Percentiles rank a stretch among this genome's conserved stretches.
Conservation (phyloP, 2,888 invertebrate genomes). For the Octodonta nipae region DNA sequence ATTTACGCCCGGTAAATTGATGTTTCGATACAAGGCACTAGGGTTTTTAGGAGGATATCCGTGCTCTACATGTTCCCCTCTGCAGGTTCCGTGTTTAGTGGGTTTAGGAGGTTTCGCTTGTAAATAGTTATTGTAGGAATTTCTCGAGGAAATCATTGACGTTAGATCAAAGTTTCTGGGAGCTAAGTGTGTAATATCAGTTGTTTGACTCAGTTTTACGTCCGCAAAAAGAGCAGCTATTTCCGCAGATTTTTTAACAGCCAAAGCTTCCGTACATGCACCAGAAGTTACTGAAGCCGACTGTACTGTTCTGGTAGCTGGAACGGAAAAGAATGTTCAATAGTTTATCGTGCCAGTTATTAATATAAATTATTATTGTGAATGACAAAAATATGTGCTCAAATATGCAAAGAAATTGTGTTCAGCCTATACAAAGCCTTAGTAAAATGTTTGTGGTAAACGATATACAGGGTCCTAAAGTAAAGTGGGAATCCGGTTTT, state of each 20-base stretch:
- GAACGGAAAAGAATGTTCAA: slow-evolving; percentile 6
- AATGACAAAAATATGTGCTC: background rate
- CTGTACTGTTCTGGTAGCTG: slow-evolving; percentile 15
- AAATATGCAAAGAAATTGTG: too few relatives aligned
- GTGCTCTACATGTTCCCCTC: slow-evolving; percentile 5
- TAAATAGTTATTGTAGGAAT: slow-evolving; percentile 21
- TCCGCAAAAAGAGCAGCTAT: slow-evolving; percentile 77
- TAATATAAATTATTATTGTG: background rate
- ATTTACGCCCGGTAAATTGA: too few relatives aligned
- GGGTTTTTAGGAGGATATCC: slow-evolving; percentile 9
- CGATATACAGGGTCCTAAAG: too few relatives aligned
- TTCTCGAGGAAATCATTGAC: slow-evolving; percentile 17
- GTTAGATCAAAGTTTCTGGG: slow-evolving; percentile 20
- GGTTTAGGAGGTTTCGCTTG: background rate
- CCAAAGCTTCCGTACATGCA: slow-evolving; percentile 48
- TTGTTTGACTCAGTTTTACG: slow-evolving; percentile 55
- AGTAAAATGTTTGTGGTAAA: too few relatives aligned
- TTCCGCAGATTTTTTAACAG: slow-evolving; percentile 78
- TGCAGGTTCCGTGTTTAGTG: background rate
- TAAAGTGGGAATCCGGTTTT: too few relatives aligned
- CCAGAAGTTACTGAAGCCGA: slow-evolving; percentile 22
- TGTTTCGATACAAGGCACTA: slow-evolving; percentile 7
- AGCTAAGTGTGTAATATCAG: slow-evolving; percentile 45
- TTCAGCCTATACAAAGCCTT: too few relatives aligned
- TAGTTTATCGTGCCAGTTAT: too few relatives aligned